Conservation (phyloP, 2,888 invertebrate species). For the Nebria brevicollis region DNA sequence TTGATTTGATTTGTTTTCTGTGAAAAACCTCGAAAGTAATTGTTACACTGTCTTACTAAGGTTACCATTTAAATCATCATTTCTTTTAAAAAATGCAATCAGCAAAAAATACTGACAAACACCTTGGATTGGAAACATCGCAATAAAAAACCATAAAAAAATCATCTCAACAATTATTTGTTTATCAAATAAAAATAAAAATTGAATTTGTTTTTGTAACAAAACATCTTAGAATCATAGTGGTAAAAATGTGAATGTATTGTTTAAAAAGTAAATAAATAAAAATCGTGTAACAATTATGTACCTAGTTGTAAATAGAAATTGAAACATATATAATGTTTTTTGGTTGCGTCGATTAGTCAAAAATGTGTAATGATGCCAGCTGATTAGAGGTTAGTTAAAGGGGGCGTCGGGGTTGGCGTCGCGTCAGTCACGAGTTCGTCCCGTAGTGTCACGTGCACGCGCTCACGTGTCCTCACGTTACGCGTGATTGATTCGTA, state of each 20-base stretch:
- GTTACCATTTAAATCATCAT: slow-evolving; percentile 4
- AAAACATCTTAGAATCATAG: too few species aligned
- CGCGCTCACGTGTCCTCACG: slow-evolving; percentile 27
- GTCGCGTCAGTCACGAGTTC: slow-evolving; percentile 31
- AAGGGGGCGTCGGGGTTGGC: not conserved
- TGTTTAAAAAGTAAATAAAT: too few species aligned
- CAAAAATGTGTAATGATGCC: not conserved
- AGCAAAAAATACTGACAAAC: not conserved
- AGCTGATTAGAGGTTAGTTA: not conserved
- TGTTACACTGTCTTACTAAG: slow-evolving; percentile 3
- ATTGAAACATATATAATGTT: too few species aligned
- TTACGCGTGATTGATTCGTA: slow-evolving; percentile 1
- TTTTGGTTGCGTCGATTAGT: not conserved
- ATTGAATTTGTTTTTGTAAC: too few species aligned
- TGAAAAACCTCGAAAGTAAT: slow-evolving; percentile 3
- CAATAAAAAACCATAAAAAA: too few species aligned
- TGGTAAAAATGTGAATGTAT: too few species aligned
- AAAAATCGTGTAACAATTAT: too few species aligned
- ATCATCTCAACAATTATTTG: too few species aligned
- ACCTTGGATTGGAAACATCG: too few species aligned
- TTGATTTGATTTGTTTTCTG: not conserved
- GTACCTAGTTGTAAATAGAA: too few species aligned
- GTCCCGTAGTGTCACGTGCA: slow-evolving; percentile 25
- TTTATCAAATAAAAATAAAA: too few species aligned
- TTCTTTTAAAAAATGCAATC: not conserved